Conservation (phyloP, 2,888 invertebrate genomes). For the Yponomeuta plumbellus region DNA sequence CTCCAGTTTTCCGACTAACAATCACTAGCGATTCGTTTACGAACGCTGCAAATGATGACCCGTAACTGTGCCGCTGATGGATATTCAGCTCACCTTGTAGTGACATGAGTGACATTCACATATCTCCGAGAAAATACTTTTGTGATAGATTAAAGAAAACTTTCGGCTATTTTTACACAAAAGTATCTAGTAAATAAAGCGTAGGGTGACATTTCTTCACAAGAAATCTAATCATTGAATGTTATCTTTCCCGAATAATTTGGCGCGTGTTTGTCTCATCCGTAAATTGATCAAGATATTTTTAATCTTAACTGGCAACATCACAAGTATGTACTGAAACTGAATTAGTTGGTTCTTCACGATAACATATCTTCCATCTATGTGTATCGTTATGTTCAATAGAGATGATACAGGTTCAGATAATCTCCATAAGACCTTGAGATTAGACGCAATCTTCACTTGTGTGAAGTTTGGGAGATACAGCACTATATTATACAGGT, state of each 20-base stretch:
- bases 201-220: too few relatives aligned
- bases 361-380: too few relatives aligned
- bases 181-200: too few relatives aligned
- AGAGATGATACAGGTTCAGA: not conserved
- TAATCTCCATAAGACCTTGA: not conserved
- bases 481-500: not conserved
- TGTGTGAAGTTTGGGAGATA: not conserved
- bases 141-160: not conserved
- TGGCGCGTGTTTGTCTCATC: not conserved
- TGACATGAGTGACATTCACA: conserved; percentile 10
- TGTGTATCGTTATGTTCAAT: not conserved
- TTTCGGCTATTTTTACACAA: not conserved
- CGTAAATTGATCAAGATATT: not conserved
- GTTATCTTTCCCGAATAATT: not conserved
- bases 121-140: not conserved
- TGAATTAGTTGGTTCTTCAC: not conserved
- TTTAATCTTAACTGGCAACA: not conserved
- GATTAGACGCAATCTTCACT: not conserved
- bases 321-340: not conserved
- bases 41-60: not conserved
- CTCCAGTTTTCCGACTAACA: not conserved
- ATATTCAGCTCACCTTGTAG: conserved; percentile 10
- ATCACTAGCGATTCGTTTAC: not conserved
- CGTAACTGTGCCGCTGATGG: not conserved
- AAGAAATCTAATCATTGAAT: too few relatives aligned